phyloP scores from a whole-genome alignment of 2,888 invertebrate species.

The Ophion ventricosus region DNA sequence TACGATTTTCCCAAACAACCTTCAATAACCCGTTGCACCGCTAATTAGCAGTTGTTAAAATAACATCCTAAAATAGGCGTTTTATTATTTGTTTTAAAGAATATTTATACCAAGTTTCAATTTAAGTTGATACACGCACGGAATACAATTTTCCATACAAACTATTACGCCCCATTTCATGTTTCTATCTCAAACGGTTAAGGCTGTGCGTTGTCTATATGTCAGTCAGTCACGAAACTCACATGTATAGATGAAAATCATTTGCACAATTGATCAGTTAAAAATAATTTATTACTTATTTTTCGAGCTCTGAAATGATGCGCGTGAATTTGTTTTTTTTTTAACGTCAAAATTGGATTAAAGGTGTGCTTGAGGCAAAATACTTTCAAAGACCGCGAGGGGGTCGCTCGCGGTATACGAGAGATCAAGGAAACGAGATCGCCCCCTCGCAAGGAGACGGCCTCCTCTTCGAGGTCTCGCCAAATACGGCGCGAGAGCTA shows the following conservation, averaged over 20 bases:
- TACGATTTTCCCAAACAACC: too few relatives aligned
- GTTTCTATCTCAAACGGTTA: too few relatives aligned
- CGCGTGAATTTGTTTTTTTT: neutral
- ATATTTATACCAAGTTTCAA: too few relatives aligned
- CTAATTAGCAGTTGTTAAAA: too few relatives aligned
- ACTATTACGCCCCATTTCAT: too few relatives aligned
- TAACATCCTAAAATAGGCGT: too few relatives aligned
- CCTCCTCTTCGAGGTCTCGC: constrained; percentile 60
- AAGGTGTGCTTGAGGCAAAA: neutral
- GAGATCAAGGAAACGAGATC: constrained; percentile 64
- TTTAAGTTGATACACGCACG: too few relatives aligned
- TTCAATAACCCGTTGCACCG: too few relatives aligned
- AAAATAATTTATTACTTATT: neutral
- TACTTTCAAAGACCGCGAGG: constrained; percentile 19
- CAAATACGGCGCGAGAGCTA: constrained; percentile 64
- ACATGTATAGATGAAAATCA: neutral
- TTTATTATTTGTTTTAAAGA: too few relatives aligned
- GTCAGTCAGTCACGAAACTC: too few relatives aligned
- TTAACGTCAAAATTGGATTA: neutral
- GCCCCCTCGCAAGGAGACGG: constrained; percentile 57
- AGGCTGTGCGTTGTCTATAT: too few relatives aligned
- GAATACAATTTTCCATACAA: too few relatives aligned
- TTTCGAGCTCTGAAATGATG: neutral
- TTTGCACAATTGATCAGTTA: neutral
- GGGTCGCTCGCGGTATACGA: constrained; percentile 37